Percentiles rank a stretch among this genome's conserved stretches.
Evolutionary conservation across 64 coral and sea anemone species (phyloP).

Genomic region (Acropora tenuis): DNA sequence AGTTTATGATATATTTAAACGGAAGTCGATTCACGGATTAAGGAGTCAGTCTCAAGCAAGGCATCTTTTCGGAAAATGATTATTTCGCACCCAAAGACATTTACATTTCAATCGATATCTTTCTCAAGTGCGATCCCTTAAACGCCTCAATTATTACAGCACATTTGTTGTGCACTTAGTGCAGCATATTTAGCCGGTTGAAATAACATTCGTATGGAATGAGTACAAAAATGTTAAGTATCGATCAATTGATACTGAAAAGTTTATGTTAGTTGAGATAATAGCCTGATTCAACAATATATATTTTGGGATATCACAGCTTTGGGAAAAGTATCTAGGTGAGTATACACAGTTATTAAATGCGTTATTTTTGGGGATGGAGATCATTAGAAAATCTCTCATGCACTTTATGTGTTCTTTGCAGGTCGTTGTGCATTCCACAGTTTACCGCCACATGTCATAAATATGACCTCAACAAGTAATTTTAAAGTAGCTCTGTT

Average conservation of each 20-base stretch:
- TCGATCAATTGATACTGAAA: no score
- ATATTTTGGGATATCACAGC: background rate
- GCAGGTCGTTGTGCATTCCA: no score
- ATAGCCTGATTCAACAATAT: background rate
- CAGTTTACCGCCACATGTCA: no score
- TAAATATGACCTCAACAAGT: no score
- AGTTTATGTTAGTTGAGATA: background rate
- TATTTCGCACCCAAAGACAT: background rate
- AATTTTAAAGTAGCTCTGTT: background rate
- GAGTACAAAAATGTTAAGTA: background rate
- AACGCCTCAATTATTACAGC: background rate
- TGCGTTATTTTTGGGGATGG: no score
- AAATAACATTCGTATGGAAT: constrained; percentile 15
- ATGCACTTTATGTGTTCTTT: no score
- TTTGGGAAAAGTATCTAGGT: background rate
- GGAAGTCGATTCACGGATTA: no score
- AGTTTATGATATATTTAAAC: no score
- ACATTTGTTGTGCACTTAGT: background rate
- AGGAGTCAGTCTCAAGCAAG: no score
- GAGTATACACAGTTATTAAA: no score
- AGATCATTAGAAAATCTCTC: no score
- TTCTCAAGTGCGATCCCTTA: background rate
- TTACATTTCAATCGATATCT: background rate
- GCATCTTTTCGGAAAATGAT: background rate
- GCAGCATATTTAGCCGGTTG: background rate